Conservation (phyloP, 2,113 vertebrate species). For the Centropus unirufus region DNA sequence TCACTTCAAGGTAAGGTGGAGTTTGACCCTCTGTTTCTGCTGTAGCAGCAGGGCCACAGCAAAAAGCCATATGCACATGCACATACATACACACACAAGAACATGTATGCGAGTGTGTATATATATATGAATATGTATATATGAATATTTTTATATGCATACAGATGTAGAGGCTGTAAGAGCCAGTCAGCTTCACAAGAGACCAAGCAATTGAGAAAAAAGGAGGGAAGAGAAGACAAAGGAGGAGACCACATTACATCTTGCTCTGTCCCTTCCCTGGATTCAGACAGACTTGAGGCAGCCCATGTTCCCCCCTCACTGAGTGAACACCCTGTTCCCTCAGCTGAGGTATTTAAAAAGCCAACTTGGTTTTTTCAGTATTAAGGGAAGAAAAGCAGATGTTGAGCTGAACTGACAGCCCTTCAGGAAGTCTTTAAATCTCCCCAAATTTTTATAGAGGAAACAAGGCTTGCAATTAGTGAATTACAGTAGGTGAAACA, state of each 20-base stretch:
- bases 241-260: not conserved
- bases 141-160: not conserved
- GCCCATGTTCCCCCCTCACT: not conserved
- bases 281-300: not conserved
- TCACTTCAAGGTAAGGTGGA: not conserved
- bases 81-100: too few species aligned
- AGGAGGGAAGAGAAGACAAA: not conserved
- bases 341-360: conserved; percentile 9
- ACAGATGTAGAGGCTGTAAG: not conserved
- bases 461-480: conserved; percentile 64
- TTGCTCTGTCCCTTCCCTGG: not conserved
- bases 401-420: conserved; percentile 59
- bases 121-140: not conserved
- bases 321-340: fast-evolving
- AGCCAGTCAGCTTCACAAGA: not conserved
- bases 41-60: not conserved
- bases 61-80: not conserved
- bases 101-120: fast-evolving
- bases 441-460: not conserved
- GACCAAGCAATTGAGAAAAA: not conserved
- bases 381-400: conserved; percentile 40
- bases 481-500: not conserved
- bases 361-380: not conserved
- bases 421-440: conserved; percentile 63
- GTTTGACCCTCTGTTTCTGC: not conserved